These are phyloP conservation scores for Dermochelys coriacea DNA, from an alignment of 2,797 vertebrate genomes.

Conservation along the genomic window DNA sequence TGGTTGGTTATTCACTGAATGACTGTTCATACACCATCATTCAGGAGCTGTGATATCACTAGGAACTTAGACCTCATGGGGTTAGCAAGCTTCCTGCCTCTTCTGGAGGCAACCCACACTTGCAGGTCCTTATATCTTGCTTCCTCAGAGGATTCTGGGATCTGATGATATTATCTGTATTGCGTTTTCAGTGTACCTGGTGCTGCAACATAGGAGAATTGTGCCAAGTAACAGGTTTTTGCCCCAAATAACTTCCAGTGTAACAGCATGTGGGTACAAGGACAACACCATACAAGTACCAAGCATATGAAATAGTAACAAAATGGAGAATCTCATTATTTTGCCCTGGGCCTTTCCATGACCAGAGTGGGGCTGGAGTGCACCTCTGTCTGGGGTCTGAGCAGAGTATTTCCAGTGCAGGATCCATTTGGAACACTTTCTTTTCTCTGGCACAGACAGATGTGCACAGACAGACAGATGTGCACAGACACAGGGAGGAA, in stretches of 20 bases:
- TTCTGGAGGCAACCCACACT: not conserved
- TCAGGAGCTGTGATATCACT: not conserved
- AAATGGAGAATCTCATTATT: not conserved
- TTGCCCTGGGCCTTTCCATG: not conserved
- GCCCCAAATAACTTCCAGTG: not conserved
- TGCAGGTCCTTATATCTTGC: not conserved
- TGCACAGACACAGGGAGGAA: slow-evolving; percentile 49
- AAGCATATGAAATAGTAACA: not conserved
- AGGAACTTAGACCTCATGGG: not conserved
- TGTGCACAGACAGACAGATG: slow-evolving; percentile 11
- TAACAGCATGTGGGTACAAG: not conserved
- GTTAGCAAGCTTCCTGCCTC: not conserved
- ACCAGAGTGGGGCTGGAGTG: not conserved
- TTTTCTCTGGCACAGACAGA: not conserved
- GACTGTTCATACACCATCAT: not conserved
- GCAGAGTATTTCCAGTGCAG: slow-evolving; percentile 3
- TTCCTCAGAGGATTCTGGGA: not conserved
- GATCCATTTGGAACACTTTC: slow-evolving; percentile 44
- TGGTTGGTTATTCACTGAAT: not conserved
- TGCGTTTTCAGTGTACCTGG: not conserved
- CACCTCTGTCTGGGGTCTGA: slow-evolving; percentile 12
- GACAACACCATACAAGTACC: not conserved
- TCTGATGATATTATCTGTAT: not conserved
- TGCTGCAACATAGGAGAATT: not conserved
- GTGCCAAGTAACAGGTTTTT: not conserved